Evolutionary conservation across 2,113 vertebrate genomes (phyloP), one percentile per base, ranked within the genome.

Genomic region (Laticauda colubrina): DNA sequence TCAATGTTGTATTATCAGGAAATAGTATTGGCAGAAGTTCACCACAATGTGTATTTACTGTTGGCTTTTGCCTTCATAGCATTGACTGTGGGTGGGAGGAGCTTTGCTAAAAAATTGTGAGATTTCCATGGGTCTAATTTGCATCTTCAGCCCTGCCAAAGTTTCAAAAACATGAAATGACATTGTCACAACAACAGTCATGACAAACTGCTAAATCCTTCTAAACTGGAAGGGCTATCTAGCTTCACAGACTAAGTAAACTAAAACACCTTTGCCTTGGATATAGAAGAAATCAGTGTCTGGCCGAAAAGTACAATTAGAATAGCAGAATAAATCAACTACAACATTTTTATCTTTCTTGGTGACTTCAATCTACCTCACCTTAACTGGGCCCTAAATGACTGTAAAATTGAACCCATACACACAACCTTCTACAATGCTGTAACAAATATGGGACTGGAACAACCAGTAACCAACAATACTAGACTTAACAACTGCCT

Each of bases 281-380:
- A 15, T 92, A 55, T 0, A 18, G 43, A n/a, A 89, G 69, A 85
- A 89, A 39, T 23, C 54, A 39, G 29, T 61, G 69, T 85, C 92
- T 85, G 64, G 85, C 8, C 55, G 86, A 39, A 57, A 53, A 93
- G 59, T 51, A n/a, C 20, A 61, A 39, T 24, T 43, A 26, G 12
- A 61, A 6, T 20, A 61, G n/a, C 20, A 93, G 55, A 86, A 90
- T 61, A 85, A 75, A 85, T 92, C 53, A 85, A 59, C 43, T 93
- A 39, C 86, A 43, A 43, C 43, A 43, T 2, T 43, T 43, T 43
- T 43, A 43, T 43, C 43, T 43, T 43, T 43, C 43, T 43, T 43
- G 43, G 43, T 43, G 43, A 43, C 43, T 43, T 43, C 3, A 43
- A 43, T 43, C 43, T 43, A 43, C 43, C 43, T 43, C 43, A 43